phyloP scores from a whole-genome alignment of 2,888 invertebrate species.

The Lucinisca nassula region DNA sequence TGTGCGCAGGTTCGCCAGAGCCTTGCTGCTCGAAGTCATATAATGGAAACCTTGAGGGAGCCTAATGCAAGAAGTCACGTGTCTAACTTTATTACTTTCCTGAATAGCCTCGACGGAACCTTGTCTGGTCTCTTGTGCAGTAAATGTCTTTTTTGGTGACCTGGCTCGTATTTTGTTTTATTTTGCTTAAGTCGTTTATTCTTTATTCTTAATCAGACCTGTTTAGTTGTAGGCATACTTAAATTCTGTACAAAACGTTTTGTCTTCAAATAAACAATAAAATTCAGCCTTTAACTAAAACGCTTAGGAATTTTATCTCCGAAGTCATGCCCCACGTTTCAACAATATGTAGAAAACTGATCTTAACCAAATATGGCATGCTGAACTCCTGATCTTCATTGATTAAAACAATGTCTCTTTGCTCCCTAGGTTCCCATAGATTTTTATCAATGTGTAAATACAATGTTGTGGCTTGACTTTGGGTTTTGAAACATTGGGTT shows the following conservation, averaged over 20 bases:
- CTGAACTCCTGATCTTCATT: background rate
- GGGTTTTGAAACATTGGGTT: background rate
- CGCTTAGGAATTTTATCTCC: background rate
- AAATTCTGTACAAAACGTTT: background rate
- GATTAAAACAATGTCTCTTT: conserved; percentile 3
- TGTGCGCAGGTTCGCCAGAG: too few species aligned
- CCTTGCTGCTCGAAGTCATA: too few species aligned
- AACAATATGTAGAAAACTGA: background rate
- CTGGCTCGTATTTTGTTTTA: too few species aligned
- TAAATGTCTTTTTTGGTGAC: too few species aligned
- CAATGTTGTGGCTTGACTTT: background rate
- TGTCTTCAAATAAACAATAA: background rate
- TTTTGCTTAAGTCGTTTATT: background rate
- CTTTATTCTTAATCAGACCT: background rate
- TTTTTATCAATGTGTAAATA: background rate
- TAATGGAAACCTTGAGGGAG: too few species aligned
- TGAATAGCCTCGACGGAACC: too few species aligned
- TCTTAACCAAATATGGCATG: background rate
- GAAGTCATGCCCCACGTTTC: conserved; percentile 11
- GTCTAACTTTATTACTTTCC: too few species aligned
- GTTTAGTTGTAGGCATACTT: background rate
- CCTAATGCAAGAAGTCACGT: too few species aligned
- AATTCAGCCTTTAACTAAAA: background rate
- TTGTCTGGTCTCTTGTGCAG: too few species aligned
- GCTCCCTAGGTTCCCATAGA: background rate